Evolutionary conservation across 2,888 invertebrate genomes (phyloP), one percentile per base, ranked within the genome.

Genomic region (Drosophila algonquin): DNA sequence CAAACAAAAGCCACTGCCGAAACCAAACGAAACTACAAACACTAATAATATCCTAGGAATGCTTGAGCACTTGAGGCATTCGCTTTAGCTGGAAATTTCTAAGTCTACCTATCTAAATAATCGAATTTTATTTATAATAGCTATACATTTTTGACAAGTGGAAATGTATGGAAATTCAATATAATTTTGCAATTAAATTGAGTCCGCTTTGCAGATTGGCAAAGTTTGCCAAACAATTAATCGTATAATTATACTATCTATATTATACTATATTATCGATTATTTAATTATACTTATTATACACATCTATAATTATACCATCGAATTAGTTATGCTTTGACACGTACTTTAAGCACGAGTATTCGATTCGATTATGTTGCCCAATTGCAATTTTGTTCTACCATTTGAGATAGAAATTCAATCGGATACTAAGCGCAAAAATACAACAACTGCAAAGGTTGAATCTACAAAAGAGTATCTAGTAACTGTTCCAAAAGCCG

Each of bases 1-100:
- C 79, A 75, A 87, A 65, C 87, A 87, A 81, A 71, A 60, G 67
- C 64, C 53, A 58, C 51, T 70, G 59, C 69, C 69, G 55, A 73
- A 68, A 67, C 55, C 47, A 70, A 67, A 61, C 53, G 50, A 70
- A 67, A 61, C 53, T 57, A 53, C 73, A 40, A 80, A 63, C 68
- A 80, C 67, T 64, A 73, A 64, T 80, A 72, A 72, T 59, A 72
- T 74, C 75, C 72, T 56, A 74, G 45, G 16, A 50, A 14, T 32
- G 30, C 8, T 30, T 30, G 30, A 30, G 30, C 30, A 30, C 8
- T 10, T 6, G 30, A 51, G 51, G 4, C 9, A 10, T 6, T 9
- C 16, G 10, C 12, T 51, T 27, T n/a, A 47, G 21, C 5, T 12
- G 10, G 4, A 48, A 21, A 14, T 40, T 40, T 14, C 14, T 2